phyloP scores from a whole-genome alignment of 64 coral and sea anemone genomes.

The Exaiptasia diaphana region DNA sequence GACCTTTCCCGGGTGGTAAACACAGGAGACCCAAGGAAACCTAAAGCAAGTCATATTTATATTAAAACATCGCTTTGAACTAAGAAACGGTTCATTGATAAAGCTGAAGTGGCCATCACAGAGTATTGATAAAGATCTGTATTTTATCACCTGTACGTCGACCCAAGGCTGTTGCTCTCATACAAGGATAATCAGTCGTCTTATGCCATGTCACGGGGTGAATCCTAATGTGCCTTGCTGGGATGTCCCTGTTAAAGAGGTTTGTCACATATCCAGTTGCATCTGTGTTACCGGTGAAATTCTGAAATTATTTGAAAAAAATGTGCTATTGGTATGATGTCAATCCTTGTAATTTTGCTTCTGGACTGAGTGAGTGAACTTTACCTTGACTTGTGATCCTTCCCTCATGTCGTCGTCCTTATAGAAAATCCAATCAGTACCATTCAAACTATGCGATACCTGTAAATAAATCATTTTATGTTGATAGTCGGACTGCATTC shows the following conservation, averaged over 20 bases:
- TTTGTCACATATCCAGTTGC: slow-evolving; percentile 3
- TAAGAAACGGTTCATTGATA: background rate
- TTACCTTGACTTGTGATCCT: background rate
- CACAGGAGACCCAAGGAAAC: background rate
- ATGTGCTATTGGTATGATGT: background rate
- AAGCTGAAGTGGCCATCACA: background rate
- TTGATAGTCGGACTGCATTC: too few relatives aligned
- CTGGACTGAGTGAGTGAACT: too few relatives aligned
- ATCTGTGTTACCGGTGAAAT: background rate
- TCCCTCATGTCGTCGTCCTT: background rate
- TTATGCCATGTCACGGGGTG: background rate
- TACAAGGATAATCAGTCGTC: background rate
- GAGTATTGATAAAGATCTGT: background rate
- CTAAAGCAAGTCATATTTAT: background rate
- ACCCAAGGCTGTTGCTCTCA: background rate
- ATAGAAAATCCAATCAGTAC: background rate
- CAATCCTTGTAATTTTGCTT: too few relatives aligned
- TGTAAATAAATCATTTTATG: too few relatives aligned
- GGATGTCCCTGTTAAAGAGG: background rate
- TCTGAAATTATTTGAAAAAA: background rate
- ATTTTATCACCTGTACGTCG: background rate
- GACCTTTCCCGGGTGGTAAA: background rate
- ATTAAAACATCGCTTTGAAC: background rate
- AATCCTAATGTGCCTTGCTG: background rate
- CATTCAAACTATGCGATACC: background rate